Evolutionary conservation across 2,888 invertebrate genomes (phyloP).

Genomic region (Dilophus febrilis): DNA sequence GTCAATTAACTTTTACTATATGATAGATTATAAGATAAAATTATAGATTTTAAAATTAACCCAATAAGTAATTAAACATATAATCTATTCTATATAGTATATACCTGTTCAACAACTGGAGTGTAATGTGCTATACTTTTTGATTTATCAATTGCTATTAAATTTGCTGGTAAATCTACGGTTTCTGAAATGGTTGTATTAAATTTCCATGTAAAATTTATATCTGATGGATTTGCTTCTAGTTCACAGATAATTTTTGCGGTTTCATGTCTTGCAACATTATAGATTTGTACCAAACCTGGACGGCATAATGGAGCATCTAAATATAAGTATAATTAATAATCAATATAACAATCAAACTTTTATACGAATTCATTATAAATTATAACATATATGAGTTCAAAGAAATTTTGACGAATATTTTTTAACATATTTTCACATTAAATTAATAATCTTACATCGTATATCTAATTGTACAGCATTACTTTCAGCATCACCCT

Average conservation of each 20-base stretch:
- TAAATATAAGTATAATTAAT: too few relatives aligned
- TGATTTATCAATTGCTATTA: constrained; percentile 27
- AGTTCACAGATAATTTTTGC: constrained; percentile 49
- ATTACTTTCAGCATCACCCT: constrained; percentile 61
- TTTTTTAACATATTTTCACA: background rate
- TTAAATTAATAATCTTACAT: constrained; percentile 37
- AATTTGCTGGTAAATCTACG: constrained; percentile 31
- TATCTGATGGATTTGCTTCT: constrained; percentile 56
- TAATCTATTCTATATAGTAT: background rate
- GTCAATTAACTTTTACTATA: too few relatives aligned
- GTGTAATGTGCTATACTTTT: constrained; percentile 33
- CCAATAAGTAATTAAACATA: too few relatives aligned
- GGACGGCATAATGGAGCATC: constrained; percentile 48
- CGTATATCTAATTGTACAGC: constrained; percentile 56
- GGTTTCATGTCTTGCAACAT: constrained; percentile 47
- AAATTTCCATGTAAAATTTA: constrained; percentile 45
- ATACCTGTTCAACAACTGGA: constrained; percentile 31
- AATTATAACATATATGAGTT: too few relatives aligned
- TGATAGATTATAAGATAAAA: too few relatives aligned
- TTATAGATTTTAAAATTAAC: too few relatives aligned
- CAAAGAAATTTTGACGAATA: too few relatives aligned
- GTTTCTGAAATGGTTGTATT: constrained; percentile 42
- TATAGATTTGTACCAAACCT: constrained; percentile 40
- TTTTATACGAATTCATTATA: too few relatives aligned
- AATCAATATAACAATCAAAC: too few relatives aligned